These are phyloP conservation scores for Tenthredo mesomela DNA, from an alignment of 2,888 invertebrate genomes.

Conservation along the genomic window DNA sequence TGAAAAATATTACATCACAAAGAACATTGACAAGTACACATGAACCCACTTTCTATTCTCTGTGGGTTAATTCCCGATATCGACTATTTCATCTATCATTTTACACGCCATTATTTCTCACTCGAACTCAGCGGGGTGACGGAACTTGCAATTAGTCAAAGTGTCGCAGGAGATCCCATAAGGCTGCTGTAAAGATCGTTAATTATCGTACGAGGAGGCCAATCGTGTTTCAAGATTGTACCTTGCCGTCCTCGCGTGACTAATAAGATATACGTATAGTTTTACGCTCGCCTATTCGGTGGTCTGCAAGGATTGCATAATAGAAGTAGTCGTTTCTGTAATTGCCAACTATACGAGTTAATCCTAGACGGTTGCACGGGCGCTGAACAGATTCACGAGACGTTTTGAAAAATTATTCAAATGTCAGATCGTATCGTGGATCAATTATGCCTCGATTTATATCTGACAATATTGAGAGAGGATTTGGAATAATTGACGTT, in stretches of 20 bases:
- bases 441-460: neutral
- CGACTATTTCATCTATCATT: neutral
- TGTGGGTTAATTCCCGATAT: neutral
- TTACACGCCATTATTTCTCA: neutral
- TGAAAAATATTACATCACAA: neutral
- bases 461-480: neutral
- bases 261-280: neutral
- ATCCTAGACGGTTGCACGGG: neutral
- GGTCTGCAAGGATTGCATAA: neutral
- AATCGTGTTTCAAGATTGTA: neutral
- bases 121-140: neutral
- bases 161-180: neutral
- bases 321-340: neutral
- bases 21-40: neutral
- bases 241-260: neutral
- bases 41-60: neutral
- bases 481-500: conserved; percentile 30
- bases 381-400: neutral
- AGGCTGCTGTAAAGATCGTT: neutral
- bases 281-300: neutral
- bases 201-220: neutral
- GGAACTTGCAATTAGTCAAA: conserved; percentile 25
- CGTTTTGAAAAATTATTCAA: conserved; percentile 20
- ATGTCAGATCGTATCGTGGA: conserved; percentile 18
- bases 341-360: neutral